Conservation (phyloP, 2,113 vertebrate genomes). For the Spheniscus mendiculus region DNA sequence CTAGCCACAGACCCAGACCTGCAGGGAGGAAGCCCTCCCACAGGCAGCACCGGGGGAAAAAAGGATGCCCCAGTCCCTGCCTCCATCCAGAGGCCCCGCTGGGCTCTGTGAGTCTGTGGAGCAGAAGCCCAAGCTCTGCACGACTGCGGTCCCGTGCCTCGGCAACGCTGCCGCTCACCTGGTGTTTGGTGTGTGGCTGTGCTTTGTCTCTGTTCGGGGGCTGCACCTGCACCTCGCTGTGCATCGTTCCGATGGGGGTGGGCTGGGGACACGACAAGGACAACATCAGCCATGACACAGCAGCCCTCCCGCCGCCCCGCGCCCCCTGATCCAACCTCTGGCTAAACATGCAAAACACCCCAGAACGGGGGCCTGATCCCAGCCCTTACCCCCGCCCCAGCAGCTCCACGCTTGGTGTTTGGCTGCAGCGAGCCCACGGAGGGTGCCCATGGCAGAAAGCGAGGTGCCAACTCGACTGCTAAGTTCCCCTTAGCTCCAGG, state of each 20-base stretch:
- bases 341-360: neutral
- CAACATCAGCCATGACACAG: neutral
- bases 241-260: slow-evolving; percentile 93
- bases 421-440: rapidly evolving
- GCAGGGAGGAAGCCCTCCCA: neutral
- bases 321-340: neutral
- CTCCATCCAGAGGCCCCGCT: neutral
- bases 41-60: neutral
- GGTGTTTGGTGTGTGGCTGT: slow-evolving; percentile 93
- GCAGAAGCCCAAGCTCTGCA: neutral
- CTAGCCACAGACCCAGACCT: neutral
- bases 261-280: slow-evolving; percentile 73
- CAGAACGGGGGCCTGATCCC: rapidly evolving
- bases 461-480: neutral
- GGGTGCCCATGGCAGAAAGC: neutral
- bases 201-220: slow-evolving; percentile 90
- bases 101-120: neutral
- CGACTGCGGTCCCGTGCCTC: rapidly evolving
- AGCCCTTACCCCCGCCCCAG: rapidly evolving
- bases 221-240: slow-evolving; percentile 86
- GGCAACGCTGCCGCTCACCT: slow-evolving; percentile 73
- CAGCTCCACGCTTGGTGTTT: rapidly evolving
- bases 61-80: neutral
- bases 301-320: rapidly evolving
- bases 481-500: neutral